phyloP scores from a whole-genome alignment of 35 echinoderm and acorn worm species.

The Chiridota heheva region DNA sequence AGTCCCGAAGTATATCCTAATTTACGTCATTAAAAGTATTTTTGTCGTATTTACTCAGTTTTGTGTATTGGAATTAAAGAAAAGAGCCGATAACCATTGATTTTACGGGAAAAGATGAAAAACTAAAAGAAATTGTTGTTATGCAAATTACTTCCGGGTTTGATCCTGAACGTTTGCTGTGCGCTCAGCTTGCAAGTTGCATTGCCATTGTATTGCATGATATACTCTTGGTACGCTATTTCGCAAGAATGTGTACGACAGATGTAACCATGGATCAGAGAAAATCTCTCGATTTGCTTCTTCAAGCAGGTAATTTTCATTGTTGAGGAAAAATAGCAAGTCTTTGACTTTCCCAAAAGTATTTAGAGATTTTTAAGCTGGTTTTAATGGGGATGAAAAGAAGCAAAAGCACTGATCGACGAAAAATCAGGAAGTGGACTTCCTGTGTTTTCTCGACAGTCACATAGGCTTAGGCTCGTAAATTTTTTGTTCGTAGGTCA shows the following conservation, averaged over 20 bases:
- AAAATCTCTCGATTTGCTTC: slow-evolving; percentile 77
- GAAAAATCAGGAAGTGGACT: slow-evolving; percentile 82
- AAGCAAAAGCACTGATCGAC: not conserved
- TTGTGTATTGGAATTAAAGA: too few species aligned
- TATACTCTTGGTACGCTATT: too few species aligned
- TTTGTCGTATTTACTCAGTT: too few species aligned
- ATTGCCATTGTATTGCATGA: too few species aligned
- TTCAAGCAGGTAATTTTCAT: slow-evolving; percentile 72
- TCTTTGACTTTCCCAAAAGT: not conserved
- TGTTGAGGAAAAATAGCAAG: not conserved
- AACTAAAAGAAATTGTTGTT: too few species aligned
- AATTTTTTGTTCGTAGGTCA: not conserved
- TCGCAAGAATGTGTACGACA: not conserved
- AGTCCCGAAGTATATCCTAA: too few species aligned
- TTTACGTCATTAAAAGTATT: too few species aligned
- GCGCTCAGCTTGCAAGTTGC: too few species aligned
- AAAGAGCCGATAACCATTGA: too few species aligned
- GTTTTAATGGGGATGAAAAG: not conserved
- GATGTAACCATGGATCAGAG: slow-evolving; percentile 33
- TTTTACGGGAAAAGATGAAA: too few species aligned
- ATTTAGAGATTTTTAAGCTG: too few species aligned
- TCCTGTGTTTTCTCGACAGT: slow-evolving; percentile 1
- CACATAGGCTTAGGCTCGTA: not conserved
- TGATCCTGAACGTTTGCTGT: too few species aligned
- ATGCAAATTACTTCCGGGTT: slow-evolving; percentile 93